Base-by-base conservation (phyloP, 2,888 invertebrate genomes). In the Folsomia manolachei region DNA sequence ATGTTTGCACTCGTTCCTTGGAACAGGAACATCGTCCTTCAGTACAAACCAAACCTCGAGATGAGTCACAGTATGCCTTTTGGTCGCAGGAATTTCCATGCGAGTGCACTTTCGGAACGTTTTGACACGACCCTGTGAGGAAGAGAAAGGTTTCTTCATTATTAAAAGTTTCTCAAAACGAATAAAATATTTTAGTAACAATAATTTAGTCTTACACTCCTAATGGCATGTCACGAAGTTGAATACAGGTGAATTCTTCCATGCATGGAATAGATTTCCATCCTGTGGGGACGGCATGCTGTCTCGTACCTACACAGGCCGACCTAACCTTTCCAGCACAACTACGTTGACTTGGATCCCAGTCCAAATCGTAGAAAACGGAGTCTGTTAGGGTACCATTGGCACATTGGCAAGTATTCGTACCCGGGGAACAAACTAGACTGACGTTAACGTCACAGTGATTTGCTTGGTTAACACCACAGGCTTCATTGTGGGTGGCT, bases 381-480 rank as follows among this genome's bases (percentile, higher is more conserved):
- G 9, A 14, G 39, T 64, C 26, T 11, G 19, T 68, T 11, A 71
- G 2, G 1, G 14, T 9, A 7, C 66, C 69, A 24, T 39, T 64
- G 19, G 65, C 61, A 63, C 74, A 75, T n/a, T 21, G 51, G 52
- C 72, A 70, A n/a, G n/a, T n/a, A n/a, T n/a, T n/a, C 14, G 2
- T n/a, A 1, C 27, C 68, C n/a, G 51, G 51, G 11, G 4, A 4
- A 14, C 39, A 39, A 14, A 39, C 39, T 14, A 39, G 39, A 39
- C 39, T 14, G 39, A 39, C 39, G 14, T 4, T 14, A 4, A 14
- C 14, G 39, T 39, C 39, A 39, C 39, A 39, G 14, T 39, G 39
- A 14, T 4, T 63, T 18, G 19, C 53, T 56, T 4, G 67, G 66
- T 39, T 39, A n/a, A n/a, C n/a, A 26, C 67, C 67, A 51, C 74